Conservation (phyloP, 1,140 invertebrate species). For the Drosophila oshimai region DNA sequence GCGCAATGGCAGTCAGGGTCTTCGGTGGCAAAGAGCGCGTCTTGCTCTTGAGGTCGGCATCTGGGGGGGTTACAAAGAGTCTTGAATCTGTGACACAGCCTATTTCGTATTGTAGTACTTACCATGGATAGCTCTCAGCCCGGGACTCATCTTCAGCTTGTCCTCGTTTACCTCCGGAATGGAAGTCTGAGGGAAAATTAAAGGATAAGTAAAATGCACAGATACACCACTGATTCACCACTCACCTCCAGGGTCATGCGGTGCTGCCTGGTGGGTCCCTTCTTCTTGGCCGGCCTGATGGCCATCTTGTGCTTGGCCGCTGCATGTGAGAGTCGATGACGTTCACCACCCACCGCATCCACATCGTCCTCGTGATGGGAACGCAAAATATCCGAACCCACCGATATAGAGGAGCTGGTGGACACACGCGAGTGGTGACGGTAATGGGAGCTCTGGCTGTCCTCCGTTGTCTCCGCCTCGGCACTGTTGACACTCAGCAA, state of each 20-base stretch:
- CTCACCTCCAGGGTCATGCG: slow-evolving; percentile 85
- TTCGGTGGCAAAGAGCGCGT: slow-evolving; percentile 87
- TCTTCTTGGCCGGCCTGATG: slow-evolving; percentile 88
- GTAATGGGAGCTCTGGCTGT: slow-evolving; percentile 40
- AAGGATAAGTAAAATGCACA: background rate
- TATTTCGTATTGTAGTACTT: too few species aligned
- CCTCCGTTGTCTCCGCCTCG: slow-evolving; percentile 61
- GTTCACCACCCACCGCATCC: slow-evolving; percentile 61
- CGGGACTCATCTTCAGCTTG: slow-evolving; percentile 75
- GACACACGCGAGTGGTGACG: slow-evolving; percentile 40
- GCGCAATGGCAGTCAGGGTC: slow-evolving; percentile 34
- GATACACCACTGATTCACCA: too few species aligned
- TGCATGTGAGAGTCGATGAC: slow-evolving; percentile 88
- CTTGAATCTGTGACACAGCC: too few species aligned
- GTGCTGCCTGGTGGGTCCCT: slow-evolving; percentile 87
- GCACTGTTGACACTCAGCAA: slow-evolving; percentile 71
- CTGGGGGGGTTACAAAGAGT: slow-evolving; percentile 22
- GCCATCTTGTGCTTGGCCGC: slow-evolving; percentile 91
- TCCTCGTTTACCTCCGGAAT: slow-evolving; percentile 90
- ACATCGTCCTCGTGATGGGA: slow-evolving; percentile 56
- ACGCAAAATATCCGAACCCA: slow-evolving; percentile 58
- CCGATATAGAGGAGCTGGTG: slow-evolving; percentile 46
- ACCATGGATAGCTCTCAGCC: slow-evolving; percentile 72
- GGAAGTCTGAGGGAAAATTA: slow-evolving; percentile 85
- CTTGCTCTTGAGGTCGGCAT: slow-evolving; percentile 84